Conservation (phyloP, 2,113 vertebrate species). For the Syngnathoides biaculeatus region DNA sequence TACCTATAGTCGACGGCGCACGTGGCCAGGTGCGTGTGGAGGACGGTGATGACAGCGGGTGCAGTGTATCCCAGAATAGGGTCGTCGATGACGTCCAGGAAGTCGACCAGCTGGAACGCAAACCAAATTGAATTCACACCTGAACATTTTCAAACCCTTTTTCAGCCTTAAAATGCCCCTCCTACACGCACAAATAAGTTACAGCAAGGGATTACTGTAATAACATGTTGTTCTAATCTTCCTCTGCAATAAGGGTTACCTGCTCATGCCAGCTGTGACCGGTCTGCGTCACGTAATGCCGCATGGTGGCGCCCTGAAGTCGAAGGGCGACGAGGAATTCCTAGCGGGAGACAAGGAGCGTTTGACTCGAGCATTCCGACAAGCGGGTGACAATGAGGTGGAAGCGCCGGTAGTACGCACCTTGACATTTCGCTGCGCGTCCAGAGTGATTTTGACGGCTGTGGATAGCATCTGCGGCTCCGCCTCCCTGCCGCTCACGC, state of each 20-base stretch:
- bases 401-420: constrained; percentile 46
- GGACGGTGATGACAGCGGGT: constrained; percentile 83
- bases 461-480: constrained; percentile 81
- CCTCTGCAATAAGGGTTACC: constrained; percentile 57
- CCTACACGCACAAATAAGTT: neutral
- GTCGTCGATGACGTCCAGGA: constrained; percentile 86
- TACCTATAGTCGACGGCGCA: constrained; percentile 90
- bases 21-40: constrained; percentile 85
- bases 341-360: constrained; percentile 48
- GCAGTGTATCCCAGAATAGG: constrained; percentile 86
- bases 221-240: neutral
- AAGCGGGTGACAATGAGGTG: neutral
- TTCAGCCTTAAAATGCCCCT: neutral
- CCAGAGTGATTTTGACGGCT: constrained; percentile 85
- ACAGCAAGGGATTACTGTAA: neutral
- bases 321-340: constrained; percentile 87
- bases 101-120: constrained; percentile 79
- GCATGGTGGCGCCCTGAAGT: constrained; percentile 83
- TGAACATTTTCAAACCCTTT: neutral
- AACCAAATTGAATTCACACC: neutral
- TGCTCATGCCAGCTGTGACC: constrained; percentile 90
- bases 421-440: constrained; percentile 83
- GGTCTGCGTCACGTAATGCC: constrained; percentile 79
- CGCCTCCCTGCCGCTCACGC: constrained; percentile 68
- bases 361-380: neutral